Base-by-base conservation (phyloP, 1,140 invertebrate genomes). In the Drosophila arawakana region DNA sequence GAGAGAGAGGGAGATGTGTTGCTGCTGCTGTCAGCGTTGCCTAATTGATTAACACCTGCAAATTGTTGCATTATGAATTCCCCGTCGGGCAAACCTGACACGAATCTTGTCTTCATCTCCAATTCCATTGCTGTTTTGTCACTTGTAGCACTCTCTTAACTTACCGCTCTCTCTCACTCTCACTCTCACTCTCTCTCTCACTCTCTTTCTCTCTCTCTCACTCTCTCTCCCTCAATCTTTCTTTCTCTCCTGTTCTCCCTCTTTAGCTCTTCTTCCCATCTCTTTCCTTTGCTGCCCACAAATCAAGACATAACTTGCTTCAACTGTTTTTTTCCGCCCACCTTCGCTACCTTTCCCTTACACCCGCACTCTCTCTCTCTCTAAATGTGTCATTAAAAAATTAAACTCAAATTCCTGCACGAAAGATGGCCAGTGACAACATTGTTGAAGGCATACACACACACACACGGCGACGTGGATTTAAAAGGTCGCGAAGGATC, bases 301-400 rank as follows among this genome's bases (percentile, higher is more conserved):
- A 70, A 74, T 74, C 58, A 62, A 70, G 59, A 25, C 50, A 52
- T 43, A 41, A 58, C 49, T 62, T 47, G 49, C 13, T 9, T 18
- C 18, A 1, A 15, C 18, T 0, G 3, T 2, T 21, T 1, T 3
- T 9, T 21, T 18, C 6, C 44, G 6, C 13, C 8, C 9, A 7
- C 18, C 43, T 43, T 13, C 5, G 0, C 34, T n/a, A 8, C 10
- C 10, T 6, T 15, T 7, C 37, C 50, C 7, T n/a, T 37, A n/a
- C 35, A 15, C 15, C 15, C 15, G 0, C 34, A 18, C 37, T 49
- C 35, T 7, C 34, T 37, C 5, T 9, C 21, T 57, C 67, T 73
- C 76, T 76, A 74, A 85, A 77, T 78, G 78, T 72, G 81, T 81
- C 82, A 85, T 85, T 85, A 85, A 86, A 85, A 81, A 86, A 85